phyloP scores from a whole-genome alignment of 37 sponge, comb jelly and placozoan genomes.

The Tethya wilhelma region DNA sequence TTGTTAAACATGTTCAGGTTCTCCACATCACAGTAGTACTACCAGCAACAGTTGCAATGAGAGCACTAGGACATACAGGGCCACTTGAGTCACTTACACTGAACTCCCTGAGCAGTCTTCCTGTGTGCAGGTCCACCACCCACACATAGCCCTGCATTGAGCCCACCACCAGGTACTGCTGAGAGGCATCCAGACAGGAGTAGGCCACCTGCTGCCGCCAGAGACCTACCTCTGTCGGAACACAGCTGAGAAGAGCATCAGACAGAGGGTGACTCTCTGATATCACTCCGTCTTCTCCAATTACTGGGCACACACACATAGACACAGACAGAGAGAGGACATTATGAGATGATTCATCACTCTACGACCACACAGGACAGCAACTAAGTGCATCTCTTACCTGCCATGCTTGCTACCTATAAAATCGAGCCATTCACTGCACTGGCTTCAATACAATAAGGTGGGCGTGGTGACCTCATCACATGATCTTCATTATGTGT shows the following conservation, averaged over 20 bases:
- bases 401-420: too few relatives aligned
- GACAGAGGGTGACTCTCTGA: slow-evolving; percentile 26
- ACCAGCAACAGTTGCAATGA: not conserved
- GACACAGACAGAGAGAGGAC: too few relatives aligned
- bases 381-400: too few relatives aligned
- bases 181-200: slow-evolving; percentile 74
- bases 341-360: too few relatives aligned
- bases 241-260: slow-evolving; percentile 7
- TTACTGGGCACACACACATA: too few relatives aligned
- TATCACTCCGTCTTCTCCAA: slow-evolving; percentile 41
- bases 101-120: slow-evolving; percentile 37
- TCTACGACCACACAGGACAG: too few relatives aligned
- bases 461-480: too few relatives aligned
- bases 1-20: not conserved
- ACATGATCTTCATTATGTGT: too few relatives aligned
- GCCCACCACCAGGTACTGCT: slow-evolving; percentile 69
- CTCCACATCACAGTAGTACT: not conserved
- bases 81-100: slow-evolving; percentile 32
- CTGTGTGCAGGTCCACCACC: slow-evolving; percentile 47
- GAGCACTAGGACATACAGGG: not conserved
- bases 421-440: too few relatives aligned
- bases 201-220: slow-evolving; percentile 50
- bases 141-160: slow-evolving; percentile 75
- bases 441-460: too few relatives aligned
- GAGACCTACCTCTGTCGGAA: slow-evolving; percentile 31